Base-by-base conservation (phyloP, 2,797 vertebrate species). In the Arremon brunneinucha region DNA sequence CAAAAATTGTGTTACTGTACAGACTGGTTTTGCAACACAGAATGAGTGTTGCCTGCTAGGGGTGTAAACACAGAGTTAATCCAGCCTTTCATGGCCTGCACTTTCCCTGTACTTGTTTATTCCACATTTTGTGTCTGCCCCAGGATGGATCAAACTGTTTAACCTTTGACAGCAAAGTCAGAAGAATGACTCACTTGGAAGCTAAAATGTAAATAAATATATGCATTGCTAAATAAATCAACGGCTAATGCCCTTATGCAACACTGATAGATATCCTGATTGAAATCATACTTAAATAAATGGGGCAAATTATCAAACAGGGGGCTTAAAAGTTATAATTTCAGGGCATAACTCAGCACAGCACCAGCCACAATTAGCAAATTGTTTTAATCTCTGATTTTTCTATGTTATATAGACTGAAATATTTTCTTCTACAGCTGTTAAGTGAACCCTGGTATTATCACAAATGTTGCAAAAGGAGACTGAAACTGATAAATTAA, bases 191-290 rank as follows among this genome's bases (percentile, higher is more conserved):
- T 94, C 84, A 91, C 68, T 93, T 90, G 81, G 83, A 95, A 93
- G 65, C 56, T 87, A 22, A 85, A 92, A 93, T 67, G 88, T 93
- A 96, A 93, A 93, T 92, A 97, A 94, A 95, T 94, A 92, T 3
- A 71, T 59, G 62, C 52, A 78, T 91, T 93, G 95, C 86, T 92
- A 94, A 95, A 96, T 95, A 94, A 94, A 96, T 92, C 87, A 95
- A 71, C 83, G 2, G 3, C 44, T 84, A 60, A 81, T 62, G 78
- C 35, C 49, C 32, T 57, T 64, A 84, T 65, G 18, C 18, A 56
- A 81, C 30, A 28, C 63, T 93, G 79, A 88, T 94, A 82, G 81
- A 82, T 88, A 71, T 8, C 50, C 75, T 84, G 77, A 89, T 83
- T 88, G 70, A 92, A 94, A 93, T 85, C 21, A 41, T 17, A 23